phyloP scores from a whole-genome alignment of 2,797 vertebrate species.

The Bradypus variegatus region DNA sequence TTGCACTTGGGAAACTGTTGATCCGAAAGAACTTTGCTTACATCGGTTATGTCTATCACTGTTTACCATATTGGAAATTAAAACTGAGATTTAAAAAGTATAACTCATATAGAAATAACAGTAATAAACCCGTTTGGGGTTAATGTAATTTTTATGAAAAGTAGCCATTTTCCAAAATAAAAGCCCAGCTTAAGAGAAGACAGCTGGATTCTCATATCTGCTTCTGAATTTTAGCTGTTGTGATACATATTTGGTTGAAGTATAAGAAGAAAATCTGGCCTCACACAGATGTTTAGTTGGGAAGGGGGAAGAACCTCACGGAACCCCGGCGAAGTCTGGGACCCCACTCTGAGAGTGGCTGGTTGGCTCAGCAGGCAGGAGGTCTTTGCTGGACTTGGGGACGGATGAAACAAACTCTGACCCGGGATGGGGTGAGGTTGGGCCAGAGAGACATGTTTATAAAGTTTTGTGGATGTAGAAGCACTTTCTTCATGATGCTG shows the following conservation, averaged over 20 bases:
- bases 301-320: neutral
- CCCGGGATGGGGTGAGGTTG: accelerated
- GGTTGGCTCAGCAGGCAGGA: neutral
- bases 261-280: neutral
- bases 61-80: neutral
- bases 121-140: neutral
- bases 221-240: neutral
- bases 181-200: neutral
- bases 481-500: too few species aligned
- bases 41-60: neutral
- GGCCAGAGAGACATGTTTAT: neutral
- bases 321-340: neutral
- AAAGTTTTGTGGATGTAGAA: too few species aligned
- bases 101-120: conserved; percentile 12
- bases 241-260: neutral
- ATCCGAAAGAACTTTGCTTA: neutral
- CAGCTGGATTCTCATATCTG: neutral
- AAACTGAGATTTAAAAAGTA: neutral
- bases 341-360: neutral
- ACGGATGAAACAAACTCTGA: neutral
- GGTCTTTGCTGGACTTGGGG: neutral
- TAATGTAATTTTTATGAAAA: conserved; percentile 2
- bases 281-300: neutral
- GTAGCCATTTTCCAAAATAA: neutral
- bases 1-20: neutral